Conservation (phyloP, 2,888 invertebrate genomes). For the Eilema caniola region DNA sequence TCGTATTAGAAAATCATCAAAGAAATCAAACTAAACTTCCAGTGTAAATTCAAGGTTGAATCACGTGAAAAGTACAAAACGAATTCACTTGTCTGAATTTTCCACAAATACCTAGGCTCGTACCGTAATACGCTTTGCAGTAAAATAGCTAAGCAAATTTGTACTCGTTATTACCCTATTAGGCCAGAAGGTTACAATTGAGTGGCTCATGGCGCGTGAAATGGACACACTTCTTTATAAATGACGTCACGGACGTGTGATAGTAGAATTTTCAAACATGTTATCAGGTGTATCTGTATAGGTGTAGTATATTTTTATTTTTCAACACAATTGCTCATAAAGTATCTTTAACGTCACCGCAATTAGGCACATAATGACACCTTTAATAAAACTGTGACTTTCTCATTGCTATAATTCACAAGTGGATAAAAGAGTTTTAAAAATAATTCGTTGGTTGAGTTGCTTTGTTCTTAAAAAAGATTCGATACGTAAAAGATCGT, state of each 20-base stretch:
- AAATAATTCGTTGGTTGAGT: too few relatives aligned
- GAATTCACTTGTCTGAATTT: not conserved
- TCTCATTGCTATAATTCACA: too few relatives aligned
- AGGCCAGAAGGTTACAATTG: conserved; percentile 3
- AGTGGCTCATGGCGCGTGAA: conserved; percentile 1
- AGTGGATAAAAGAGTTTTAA: too few relatives aligned
- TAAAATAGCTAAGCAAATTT: not conserved
- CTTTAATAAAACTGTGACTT: too few relatives aligned
- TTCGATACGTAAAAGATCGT: too few relatives aligned
- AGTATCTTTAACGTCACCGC: too few relatives aligned
- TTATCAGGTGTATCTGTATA: too few relatives aligned
- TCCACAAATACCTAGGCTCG: not conserved
- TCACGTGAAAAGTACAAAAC: not conserved
- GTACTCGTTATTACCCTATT: conserved; percentile 4
- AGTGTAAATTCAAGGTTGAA: not conserved
- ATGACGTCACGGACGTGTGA: not conserved
- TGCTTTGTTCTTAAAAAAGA: too few relatives aligned
- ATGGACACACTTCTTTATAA: conserved; percentile 4
- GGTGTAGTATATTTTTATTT: too few relatives aligned
- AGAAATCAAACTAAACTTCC: not conserved
- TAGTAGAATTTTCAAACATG: not conserved
- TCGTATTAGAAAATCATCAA: too few relatives aligned
- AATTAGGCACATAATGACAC: too few relatives aligned
- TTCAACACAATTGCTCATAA: too few relatives aligned
- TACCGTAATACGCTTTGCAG: conserved; percentile 1